Base-by-base conservation (phyloP, 2,888 invertebrate species). In the Dynastes grantii region DNA sequence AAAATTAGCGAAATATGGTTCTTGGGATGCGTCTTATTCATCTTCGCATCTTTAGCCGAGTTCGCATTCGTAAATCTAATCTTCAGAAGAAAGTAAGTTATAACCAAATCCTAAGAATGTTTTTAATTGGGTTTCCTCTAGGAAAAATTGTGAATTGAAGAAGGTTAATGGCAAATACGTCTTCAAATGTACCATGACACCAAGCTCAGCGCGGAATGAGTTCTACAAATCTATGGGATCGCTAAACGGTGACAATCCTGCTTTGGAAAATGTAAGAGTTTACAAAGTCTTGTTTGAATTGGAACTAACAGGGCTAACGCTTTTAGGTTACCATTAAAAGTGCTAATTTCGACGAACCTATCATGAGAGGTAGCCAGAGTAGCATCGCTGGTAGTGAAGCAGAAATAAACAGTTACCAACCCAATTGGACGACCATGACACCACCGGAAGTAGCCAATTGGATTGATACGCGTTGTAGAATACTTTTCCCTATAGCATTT, bases 1-100 rank as follows among this genome's bases (percentile, higher is more conserved):
- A 97, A 96, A 89, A 95, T 96, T 2, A 96, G 96, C 81, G 96
- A 97, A 88, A 94, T 96, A 81, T 97, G 96, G 96, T 96, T 96
- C 88, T 89, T 97, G 76, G 95, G 94, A 3, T 96, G 96, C 85
- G 95, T 94, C 1, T 93, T 94, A 64, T 96, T 96, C 85, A 95
- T 96, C 82, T 96, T 96, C 88, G 94, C 94, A 22, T 95, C 96
- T 13, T 91, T 96, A 85, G 94, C 95, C 0, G 96, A 96, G 87
- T 96, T 96, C 85, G 96, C 96, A 4, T 96, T 96, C 85, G 96
- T 96, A 58, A 96, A 96, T 86, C 95, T 95, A 6, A 96, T 96
- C 85, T 96, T 96, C 93, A 91, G 96, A 78, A 91, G 96, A 87
- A 95, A 94, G 94, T 95, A 90, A 88, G 92, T 51, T 32, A 5